A percentile compares a stretch with the other conserved stretches of the same genome.
These are phyloP conservation scores for Lacanobia wlatinum DNA, from an alignment of 2,888 invertebrate genomes.

Conservation along the genomic window DNA sequence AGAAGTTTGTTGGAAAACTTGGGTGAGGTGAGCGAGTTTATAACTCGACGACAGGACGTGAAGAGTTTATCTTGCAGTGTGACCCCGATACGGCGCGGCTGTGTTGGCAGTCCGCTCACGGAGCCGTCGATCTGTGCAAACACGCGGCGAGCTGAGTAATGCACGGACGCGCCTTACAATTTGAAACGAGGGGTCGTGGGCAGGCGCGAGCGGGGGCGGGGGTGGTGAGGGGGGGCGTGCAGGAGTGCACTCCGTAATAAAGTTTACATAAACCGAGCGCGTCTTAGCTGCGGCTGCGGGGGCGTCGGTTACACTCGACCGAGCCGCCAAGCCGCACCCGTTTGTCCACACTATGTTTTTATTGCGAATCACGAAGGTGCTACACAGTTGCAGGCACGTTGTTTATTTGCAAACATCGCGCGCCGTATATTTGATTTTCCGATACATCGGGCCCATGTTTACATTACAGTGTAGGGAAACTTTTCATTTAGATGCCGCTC, in stretches of 20 bases:
- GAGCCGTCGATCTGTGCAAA: constrained; percentile 87
- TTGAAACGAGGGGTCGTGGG: constrained; percentile 73
- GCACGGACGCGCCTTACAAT: constrained; percentile 86
- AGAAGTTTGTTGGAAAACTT: constrained; percentile 74
- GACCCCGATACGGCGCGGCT: constrained; percentile 81
- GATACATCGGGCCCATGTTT: constrained; percentile 80
- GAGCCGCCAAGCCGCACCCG: constrained; percentile 72
- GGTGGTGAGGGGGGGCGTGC: constrained; percentile 59
- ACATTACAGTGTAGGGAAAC: constrained; percentile 78
- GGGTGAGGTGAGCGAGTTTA: constrained; percentile 77
- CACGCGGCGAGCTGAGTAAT: constrained; percentile 87
- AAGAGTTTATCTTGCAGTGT: constrained; percentile 82
- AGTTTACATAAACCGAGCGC: constrained; percentile 87
- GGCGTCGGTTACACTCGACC: constrained; percentile 82
- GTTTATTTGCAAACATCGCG: constrained; percentile 85
- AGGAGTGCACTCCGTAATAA: constrained; percentile 86
- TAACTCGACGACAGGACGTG: constrained; percentile 79
- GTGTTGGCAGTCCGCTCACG: constrained; percentile 83
- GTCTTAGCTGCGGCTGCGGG: constrained; percentile 80
- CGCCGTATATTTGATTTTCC: constrained; percentile 81
- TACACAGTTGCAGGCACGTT: constrained; percentile 83
- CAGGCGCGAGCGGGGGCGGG: neutral
- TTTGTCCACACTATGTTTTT: constrained; percentile 85
- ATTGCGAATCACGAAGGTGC: constrained; percentile 86
- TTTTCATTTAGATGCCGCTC: constrained; percentile 62